Conservation (phyloP, 1,140 invertebrate genomes). For the Tetramorium simillimum region DNA sequence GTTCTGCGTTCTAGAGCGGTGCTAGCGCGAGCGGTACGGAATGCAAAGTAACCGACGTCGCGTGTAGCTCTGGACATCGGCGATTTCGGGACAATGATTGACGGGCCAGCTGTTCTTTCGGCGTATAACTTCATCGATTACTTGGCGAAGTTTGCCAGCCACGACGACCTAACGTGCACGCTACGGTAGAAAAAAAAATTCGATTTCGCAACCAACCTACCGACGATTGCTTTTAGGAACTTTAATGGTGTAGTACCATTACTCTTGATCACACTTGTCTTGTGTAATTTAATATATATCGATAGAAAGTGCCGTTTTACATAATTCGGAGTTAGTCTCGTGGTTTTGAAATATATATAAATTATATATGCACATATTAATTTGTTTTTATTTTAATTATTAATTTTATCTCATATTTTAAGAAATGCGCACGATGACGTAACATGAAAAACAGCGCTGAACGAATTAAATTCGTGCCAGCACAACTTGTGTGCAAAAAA, state of each 20-base stretch:
- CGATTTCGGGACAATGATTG: slow-evolving; percentile 55
- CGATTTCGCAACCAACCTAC: slow-evolving; percentile 29
- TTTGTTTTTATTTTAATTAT: background rate
- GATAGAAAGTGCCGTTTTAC: slow-evolving; percentile 15
- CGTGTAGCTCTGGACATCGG: slow-evolving; percentile 40
- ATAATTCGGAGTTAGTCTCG: background rate
- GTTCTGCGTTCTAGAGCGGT: slow-evolving; percentile 58
- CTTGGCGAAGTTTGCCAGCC: slow-evolving; percentile 9
- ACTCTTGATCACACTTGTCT: slow-evolving; percentile 36
- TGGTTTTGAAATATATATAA: background rate
- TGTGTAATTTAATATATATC: slow-evolving; percentile 25
- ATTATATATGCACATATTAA: background rate
- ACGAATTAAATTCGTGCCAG: slow-evolving; percentile 3
- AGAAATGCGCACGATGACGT: background rate
- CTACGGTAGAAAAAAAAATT: background rate
- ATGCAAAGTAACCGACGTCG: slow-evolving; percentile 67
- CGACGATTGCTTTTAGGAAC: slow-evolving; percentile 6
- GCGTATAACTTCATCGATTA: slow-evolving; percentile 68
- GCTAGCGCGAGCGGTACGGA: slow-evolving; percentile 58
- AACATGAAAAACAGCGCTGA: background rate
- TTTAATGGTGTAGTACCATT: background rate
- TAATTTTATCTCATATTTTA: background rate
- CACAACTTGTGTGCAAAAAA: slow-evolving; percentile 14
- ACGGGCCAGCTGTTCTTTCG: slow-evolving; percentile 48
- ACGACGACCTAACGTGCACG: slow-evolving; percentile 11